Percentiles rank a stretch among this genome's conserved stretches.
Evolutionary conservation across 2,113 vertebrate genomes (phyloP).

Genomic region (Bubo bubo): DNA sequence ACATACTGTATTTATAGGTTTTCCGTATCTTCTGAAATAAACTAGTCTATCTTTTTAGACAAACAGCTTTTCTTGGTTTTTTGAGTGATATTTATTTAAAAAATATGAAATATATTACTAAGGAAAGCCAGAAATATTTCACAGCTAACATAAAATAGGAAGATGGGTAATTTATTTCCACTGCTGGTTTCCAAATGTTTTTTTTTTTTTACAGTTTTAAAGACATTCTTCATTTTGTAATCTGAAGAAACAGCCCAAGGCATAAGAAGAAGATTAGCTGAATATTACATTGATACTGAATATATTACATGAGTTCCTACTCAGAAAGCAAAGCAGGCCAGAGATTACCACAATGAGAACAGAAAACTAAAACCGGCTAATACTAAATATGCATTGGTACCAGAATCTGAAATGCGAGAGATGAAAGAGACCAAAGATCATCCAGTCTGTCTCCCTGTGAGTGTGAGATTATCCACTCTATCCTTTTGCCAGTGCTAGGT

Average conservation of each 20-base stretch:
- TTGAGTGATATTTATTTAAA: constrained; percentile 5
- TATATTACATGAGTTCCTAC: neutral
- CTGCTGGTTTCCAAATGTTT: neutral
- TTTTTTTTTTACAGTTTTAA: neutral
- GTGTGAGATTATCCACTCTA: neutral
- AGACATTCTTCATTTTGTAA: neutral
- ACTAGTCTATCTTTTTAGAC: neutral
- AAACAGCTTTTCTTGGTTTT: neutral
- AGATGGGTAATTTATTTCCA: neutral
- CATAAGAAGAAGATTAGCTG: neutral
- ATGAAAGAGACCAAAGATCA: neutral
- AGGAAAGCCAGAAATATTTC: constrained; percentile 11
- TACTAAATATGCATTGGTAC: neutral
- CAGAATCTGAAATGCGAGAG: neutral
- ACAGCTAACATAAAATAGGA: neutral
- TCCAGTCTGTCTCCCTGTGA: neutral
- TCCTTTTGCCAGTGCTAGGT: neutral
- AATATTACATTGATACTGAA: neutral
- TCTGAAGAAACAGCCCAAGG: neutral
- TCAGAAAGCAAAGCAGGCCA: neutral
- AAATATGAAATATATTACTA: neutral
- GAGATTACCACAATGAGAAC: neutral
- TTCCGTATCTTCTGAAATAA: constrained; percentile 14
- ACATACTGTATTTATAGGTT: constrained; percentile 4
- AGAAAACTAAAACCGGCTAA: neutral